A percentile compares a stretch with the other conserved stretches of the same genome.
Evolutionary conservation across 2,888 invertebrate species (phyloP).

Genomic region (Drosophila imparisetae): DNA sequence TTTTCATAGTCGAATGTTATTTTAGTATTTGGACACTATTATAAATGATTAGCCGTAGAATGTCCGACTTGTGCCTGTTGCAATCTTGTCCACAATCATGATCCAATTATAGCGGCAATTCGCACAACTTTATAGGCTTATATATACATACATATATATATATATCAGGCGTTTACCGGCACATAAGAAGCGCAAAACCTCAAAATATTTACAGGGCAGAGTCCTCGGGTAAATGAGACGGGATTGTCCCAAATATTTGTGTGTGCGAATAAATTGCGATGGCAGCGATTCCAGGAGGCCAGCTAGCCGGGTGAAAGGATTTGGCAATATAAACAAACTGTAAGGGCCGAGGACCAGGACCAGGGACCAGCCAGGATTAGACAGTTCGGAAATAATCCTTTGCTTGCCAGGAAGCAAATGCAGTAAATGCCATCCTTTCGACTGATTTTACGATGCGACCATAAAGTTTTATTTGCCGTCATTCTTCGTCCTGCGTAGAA

Average conservation of each 20-base stretch:
- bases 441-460: constrained; percentile 55
- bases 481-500: constrained; percentile 50
- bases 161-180: constrained; percentile 47
- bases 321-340: constrained; percentile 56
- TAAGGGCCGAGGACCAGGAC: background rate
- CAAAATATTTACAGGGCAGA: constrained; percentile 71
- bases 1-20: background rate
- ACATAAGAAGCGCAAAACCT: constrained; percentile 76
- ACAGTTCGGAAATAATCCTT: constrained; percentile 80
- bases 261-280: constrained; percentile 38
- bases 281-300: constrained; percentile 31
- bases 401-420: constrained; percentile 74
- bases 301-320: constrained; percentile 67
- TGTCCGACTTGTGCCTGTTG: constrained; percentile 46
- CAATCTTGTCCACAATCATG: constrained; percentile 45
- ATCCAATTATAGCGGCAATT: constrained; percentile 51
- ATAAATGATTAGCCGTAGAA: constrained; percentile 35
- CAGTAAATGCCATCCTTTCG: constrained; percentile 50
- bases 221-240: constrained; percentile 18
- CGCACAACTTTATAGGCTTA: background rate
- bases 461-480: constrained; percentile 75
- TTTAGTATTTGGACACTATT: constrained; percentile 23
- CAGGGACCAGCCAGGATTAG: constrained; percentile 35
- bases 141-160: background rate
- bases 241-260: constrained; percentile 41